These are phyloP conservation scores for Trichosurus vulpecula DNA, from an alignment of 2,797 vertebrate species.

Conservation along the genomic window DNA sequence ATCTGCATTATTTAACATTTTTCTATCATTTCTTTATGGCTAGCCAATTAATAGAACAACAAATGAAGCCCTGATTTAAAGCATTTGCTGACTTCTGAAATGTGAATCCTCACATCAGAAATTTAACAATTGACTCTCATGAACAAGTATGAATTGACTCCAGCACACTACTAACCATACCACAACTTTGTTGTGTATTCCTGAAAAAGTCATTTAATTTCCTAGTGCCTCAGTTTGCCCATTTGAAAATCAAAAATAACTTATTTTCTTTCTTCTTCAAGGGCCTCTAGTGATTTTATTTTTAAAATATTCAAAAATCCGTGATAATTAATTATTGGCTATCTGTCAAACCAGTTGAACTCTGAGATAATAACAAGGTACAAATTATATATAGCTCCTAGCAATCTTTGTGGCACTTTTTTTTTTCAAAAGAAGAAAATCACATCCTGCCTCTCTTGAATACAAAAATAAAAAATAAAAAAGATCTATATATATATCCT, in stretches of 20 bases:
- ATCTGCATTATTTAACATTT: background rate
- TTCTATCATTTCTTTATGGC: background rate
- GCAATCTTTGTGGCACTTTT: background rate
- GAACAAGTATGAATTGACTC: background rate
- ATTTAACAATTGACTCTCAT: background rate
- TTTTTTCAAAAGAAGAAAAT: constrained; percentile 30
- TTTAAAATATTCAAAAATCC: background rate
- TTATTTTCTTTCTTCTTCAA: background rate
- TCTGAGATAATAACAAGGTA: constrained; percentile 14
- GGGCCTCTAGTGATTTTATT: background rate
- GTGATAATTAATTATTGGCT: constrained; percentile 24
- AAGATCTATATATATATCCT: background rate
- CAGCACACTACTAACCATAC: background rate
- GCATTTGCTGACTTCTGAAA: background rate
- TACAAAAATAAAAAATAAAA: constrained; percentile 56
- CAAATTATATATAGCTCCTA: constrained; percentile 18
- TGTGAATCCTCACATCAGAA: background rate
- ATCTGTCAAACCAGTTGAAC: constrained; percentile 3
- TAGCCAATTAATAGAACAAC: background rate
- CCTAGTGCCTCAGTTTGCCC: background rate
- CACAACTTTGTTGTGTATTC: background rate
- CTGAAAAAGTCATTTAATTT: background rate
- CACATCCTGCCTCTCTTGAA: constrained; percentile 2
- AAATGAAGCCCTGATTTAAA: background rate
- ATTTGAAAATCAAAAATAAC: background rate